These are phyloP conservation scores for Lateolabrax maculatus DNA, from an alignment of 2,797 vertebrate species.

Conservation along the genomic window DNA sequence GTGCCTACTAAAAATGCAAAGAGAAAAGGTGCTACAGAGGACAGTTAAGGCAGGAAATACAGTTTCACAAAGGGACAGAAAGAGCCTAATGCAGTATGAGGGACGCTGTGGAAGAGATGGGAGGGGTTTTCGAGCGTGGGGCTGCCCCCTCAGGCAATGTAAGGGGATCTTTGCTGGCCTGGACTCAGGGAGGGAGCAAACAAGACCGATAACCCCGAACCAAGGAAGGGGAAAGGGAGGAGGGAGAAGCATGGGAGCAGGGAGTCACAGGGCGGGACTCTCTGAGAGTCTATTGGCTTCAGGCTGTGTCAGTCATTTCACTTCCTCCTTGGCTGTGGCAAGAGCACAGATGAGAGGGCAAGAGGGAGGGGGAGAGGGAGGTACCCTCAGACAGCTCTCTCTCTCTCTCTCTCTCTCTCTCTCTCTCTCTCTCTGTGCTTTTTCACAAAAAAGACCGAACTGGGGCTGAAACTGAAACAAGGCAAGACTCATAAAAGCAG, in stretches of 20 bases:
- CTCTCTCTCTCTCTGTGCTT: slow-evolving; percentile 44
- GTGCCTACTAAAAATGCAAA: background rate
- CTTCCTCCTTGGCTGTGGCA: slow-evolving; percentile 86
- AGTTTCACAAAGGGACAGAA: slow-evolving; percentile 10
- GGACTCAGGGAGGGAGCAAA: slow-evolving; percentile 49
- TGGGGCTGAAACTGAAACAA: slow-evolving; percentile 88
- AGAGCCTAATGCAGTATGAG: slow-evolving; percentile 1
- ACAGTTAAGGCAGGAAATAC: slow-evolving; percentile 26
- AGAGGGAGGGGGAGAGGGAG: slow-evolving; percentile 81
- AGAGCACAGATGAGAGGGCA: slow-evolving; percentile 71
- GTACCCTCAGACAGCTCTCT: slow-evolving; percentile 61
- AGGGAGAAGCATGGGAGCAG: slow-evolving; percentile 54
- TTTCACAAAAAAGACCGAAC: slow-evolving; percentile 71
- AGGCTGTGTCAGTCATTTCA: slow-evolving; percentile 81
- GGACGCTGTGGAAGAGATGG: slow-evolving; percentile 33
- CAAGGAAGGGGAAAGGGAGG: slow-evolving; percentile 63
- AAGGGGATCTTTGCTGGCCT: slow-evolving; percentile 63
- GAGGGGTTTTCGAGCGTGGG: slow-evolving; percentile 27
- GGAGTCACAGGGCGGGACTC: slow-evolving; percentile 49
- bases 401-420: slow-evolving; percentile 32
- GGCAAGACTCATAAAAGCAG: slow-evolving; percentile 82
- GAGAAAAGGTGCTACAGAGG: slow-evolving; percentile 12
- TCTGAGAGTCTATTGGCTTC: slow-evolving; percentile 79
- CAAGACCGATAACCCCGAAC: slow-evolving; percentile 50
- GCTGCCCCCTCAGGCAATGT: slow-evolving; percentile 52